phyloP scores from a whole-genome alignment of 2,888 invertebrate genomes.

The Shargacucullia verbasci region DNA sequence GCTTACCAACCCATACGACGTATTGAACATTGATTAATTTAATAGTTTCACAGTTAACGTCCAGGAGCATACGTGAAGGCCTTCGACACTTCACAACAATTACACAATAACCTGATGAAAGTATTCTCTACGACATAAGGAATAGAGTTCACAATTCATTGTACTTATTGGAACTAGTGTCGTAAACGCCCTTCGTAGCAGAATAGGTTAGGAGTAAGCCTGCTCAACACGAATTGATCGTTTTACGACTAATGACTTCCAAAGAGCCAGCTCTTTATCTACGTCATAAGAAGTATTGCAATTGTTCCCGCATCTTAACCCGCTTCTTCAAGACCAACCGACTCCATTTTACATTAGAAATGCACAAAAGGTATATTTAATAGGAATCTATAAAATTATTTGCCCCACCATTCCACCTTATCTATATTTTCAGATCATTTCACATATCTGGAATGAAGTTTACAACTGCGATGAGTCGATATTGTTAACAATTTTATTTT shows the following conservation, averaged over 20 bases:
- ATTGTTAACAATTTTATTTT: constrained; percentile 35
- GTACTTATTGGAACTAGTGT: constrained; percentile 4
- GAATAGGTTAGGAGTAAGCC: too few species aligned
- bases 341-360: constrained; percentile 51
- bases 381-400: constrained; percentile 67
- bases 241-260: too few species aligned
- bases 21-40: too few species aligned
- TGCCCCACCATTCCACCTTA: constrained; percentile 45
- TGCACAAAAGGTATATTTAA: constrained; percentile 64
- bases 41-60: too few species aligned
- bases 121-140: constrained; percentile 12
- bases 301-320: constrained; percentile 9
- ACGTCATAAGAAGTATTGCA: not conserved
- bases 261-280: not conserved
- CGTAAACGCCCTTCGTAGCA: not conserved
- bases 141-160: constrained; percentile 19
- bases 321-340: constrained; percentile 25
- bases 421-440: constrained; percentile 59
- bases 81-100: too few species aligned
- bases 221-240: too few species aligned
- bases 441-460: constrained; percentile 59
- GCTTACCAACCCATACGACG: too few species aligned
- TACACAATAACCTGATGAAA: too few species aligned
- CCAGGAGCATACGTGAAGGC: too few species aligned
- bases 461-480: constrained; percentile 44